Evolutionary conservation across 1,140 invertebrate species (phyloP).

Genomic region (Diachasma alloeum): DNA sequence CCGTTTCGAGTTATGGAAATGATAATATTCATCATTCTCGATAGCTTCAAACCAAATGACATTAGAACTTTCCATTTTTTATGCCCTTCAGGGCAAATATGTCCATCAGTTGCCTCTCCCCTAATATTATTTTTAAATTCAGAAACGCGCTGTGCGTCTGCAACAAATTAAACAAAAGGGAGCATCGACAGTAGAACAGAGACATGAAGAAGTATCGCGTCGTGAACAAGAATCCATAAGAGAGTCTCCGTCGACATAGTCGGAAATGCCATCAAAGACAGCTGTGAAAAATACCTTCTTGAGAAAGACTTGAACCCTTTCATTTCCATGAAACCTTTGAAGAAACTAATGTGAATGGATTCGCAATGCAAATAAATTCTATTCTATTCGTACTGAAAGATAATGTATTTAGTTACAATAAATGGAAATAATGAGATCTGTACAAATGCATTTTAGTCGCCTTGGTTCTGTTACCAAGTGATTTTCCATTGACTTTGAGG

Average conservation of each 20-base stretch:
- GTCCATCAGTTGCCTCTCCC: too few species aligned
- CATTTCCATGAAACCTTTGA: too few species aligned
- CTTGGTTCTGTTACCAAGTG: constrained; percentile 43
- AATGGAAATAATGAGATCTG: neutral
- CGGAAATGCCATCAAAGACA: too few species aligned
- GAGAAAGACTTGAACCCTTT: too few species aligned
- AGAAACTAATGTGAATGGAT: neutral
- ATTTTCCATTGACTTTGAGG: constrained; percentile 54
- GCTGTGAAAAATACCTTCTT: too few species aligned
- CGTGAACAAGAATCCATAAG: constrained; percentile 55
- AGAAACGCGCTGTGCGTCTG: constrained; percentile 58
- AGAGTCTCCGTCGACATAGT: constrained; percentile 31
- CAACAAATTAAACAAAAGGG: constrained; percentile 60
- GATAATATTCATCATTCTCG: too few species aligned
- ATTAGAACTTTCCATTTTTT: too few species aligned
- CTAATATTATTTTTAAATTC: neutral
- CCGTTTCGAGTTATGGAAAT: too few species aligned
- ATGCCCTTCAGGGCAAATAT: too few species aligned
- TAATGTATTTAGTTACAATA: neutral
- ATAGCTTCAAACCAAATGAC: too few species aligned
- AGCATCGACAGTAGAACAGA: constrained; percentile 50
- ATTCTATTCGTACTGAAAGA: too few species aligned
- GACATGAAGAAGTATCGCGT: constrained; percentile 50
- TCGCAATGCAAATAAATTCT: neutral
- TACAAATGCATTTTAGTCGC: neutral